Percentiles rank a stretch among this genome's conserved stretches.
Evolutionary conservation across 2,113 vertebrate species (phyloP).

Genomic region (Pomatostomus ruficeps): DNA sequence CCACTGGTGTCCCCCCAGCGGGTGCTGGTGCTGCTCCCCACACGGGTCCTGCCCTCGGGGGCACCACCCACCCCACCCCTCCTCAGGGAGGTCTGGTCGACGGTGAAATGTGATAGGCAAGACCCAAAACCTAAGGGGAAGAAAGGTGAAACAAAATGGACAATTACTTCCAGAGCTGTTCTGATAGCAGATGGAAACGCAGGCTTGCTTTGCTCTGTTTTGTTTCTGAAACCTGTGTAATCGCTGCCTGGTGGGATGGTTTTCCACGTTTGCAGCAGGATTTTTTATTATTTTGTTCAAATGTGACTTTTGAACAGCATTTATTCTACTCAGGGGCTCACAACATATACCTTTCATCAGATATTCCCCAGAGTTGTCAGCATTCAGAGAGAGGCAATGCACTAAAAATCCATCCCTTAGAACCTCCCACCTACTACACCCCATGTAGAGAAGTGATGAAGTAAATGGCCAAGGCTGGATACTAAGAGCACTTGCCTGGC

Average conservation of each 20-base stretch:
- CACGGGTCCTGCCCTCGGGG: accelerated
- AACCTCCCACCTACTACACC: background rate
- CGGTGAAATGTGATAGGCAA: background rate
- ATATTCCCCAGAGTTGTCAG: background rate
- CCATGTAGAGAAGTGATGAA: background rate
- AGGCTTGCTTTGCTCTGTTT: background rate
- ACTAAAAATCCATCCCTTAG: background rate
- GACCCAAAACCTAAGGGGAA: background rate
- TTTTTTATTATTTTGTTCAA: background rate
- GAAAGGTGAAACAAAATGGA: background rate
- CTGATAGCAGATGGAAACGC: background rate
- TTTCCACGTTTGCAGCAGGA: background rate
- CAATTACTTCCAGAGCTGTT: background rate
- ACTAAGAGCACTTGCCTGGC: background rate
- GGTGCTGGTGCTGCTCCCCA: background rate
- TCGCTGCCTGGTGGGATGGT: background rate
- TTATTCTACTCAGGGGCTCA: background rate
- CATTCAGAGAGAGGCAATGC: background rate
- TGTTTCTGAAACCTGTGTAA: background rate
- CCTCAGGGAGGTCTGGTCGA: background rate
- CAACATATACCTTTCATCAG: background rate
- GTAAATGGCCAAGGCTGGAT: background rate
- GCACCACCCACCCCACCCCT: background rate
- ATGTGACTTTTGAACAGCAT: background rate
- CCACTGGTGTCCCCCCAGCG: background rate